Conservation (phyloP, 53 echinoderm and acorn worm genomes). For the Glandiceps talaboti region DNA sequence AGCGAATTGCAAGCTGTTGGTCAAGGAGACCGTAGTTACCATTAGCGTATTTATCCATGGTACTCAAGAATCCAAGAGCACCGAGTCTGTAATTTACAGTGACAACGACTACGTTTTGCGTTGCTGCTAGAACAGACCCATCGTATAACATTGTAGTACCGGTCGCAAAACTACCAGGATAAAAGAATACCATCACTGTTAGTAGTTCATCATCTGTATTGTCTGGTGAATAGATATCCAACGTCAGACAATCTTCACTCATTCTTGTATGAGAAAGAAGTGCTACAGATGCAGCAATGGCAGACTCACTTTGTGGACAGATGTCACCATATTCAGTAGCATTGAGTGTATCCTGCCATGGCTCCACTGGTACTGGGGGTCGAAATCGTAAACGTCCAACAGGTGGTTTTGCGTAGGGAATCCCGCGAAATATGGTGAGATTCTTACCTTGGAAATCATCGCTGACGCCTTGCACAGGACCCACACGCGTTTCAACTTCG, state of each 20-base stretch:
- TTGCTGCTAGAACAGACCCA: conserved; percentile 50
- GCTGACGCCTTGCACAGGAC: not conserved
- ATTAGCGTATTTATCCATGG: conserved; percentile 30
- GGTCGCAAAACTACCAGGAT: conserved; percentile 36
- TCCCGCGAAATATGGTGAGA: conserved; percentile 29
- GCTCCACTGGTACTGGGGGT: conserved; percentile 13
- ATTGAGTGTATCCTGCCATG: not conserved
- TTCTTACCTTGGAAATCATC: not conserved
- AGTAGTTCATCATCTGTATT: conserved; percentile 20
- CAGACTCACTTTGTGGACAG: conserved; percentile 44
- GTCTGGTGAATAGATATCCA: conserved; percentile 67
- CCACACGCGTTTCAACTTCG: not conserved
- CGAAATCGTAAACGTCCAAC: conserved; percentile 29
- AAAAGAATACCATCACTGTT: conserved; percentile 75
- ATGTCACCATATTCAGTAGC: conserved; percentile 55
- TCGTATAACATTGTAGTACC: conserved; percentile 44
- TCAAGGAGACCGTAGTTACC: conserved; percentile 84
- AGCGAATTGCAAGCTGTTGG: conserved; percentile 50
- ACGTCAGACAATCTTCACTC: conserved; percentile 70
- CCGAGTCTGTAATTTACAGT: conserved; percentile 67
- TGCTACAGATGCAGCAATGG: not conserved
- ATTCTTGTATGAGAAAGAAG: conserved; percentile 13
- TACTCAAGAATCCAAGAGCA: conserved; percentile 62
- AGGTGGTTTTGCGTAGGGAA: conserved; percentile 54
- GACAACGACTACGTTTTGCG: conserved; percentile 74